phyloP scores from a whole-genome alignment of 2,113 vertebrate genomes.

The Alaudala cheleensis region DNA sequence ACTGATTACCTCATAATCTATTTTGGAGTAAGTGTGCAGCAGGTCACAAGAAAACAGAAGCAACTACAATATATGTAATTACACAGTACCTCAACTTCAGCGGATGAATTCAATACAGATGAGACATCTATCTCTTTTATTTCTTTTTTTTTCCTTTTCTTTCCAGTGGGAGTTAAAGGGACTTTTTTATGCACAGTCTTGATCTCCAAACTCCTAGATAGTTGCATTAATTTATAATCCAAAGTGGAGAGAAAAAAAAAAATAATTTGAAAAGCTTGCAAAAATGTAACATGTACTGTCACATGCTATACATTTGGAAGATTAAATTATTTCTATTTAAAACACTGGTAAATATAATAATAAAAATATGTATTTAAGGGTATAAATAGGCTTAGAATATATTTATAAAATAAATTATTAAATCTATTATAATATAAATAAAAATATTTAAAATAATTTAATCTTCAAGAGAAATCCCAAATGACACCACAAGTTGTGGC shows the following conservation, averaged over 20 bases:
- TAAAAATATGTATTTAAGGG: neutral
- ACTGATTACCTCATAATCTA: neutral
- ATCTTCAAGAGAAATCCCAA: neutral
- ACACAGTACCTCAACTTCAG: neutral
- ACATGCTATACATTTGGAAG: neutral
- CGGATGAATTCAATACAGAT: neutral
- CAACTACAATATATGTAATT: neutral
- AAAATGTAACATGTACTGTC: neutral
- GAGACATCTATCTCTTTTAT: neutral
- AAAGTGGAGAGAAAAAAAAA: neutral
- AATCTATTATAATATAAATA: neutral
- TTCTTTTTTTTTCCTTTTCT: neutral
- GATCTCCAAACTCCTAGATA: neutral
- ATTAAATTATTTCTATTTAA: neutral
- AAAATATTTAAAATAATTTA: neutral
- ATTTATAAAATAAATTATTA: neutral
- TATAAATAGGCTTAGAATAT: neutral
- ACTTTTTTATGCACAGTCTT: neutral
- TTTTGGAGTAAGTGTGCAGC: neutral
- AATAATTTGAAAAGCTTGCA: neutral
- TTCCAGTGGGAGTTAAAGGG: neutral
- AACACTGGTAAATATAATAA: neutral
- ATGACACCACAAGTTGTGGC: neutral
- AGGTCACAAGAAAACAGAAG: neutral
- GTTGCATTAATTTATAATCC: neutral